phyloP scores from a whole-genome alignment of 2,797 vertebrate species.

The Labeo calbasu region DNA sequence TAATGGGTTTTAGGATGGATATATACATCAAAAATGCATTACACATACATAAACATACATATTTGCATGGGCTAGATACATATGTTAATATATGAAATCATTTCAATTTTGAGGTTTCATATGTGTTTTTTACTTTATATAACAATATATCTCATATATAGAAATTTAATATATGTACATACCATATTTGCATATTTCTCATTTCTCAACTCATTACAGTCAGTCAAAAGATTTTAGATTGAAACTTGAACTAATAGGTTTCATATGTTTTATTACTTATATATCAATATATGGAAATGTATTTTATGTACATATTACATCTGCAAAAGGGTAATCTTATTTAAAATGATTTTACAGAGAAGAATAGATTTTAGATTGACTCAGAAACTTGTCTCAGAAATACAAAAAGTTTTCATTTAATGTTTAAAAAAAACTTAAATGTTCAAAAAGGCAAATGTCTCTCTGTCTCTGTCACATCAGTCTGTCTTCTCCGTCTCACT shows the following conservation, averaged over 20 bases:
- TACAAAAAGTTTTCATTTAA: not conserved
- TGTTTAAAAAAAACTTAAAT: not conserved
- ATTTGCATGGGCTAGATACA: not conserved
- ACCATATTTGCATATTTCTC: no score
- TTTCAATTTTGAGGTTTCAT: not conserved
- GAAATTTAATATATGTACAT: no score
- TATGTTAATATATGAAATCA: not conserved
- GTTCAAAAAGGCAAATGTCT: not conserved
- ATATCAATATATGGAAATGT: not conserved
- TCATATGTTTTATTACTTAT: not conserved
- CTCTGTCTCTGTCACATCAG: no score
- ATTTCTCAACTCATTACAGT: no score
- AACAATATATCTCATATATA: not conserved
- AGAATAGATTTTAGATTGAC: not conserved
- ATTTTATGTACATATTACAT: not conserved
- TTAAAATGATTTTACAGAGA: not conserved
- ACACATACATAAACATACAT: not conserved
- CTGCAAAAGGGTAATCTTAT: not conserved
- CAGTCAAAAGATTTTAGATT: not conserved
- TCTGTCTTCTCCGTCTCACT: not conserved
- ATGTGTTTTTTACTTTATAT: not conserved
- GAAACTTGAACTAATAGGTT: not conserved
- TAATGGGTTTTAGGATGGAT: no score
- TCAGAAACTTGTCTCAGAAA: not conserved
- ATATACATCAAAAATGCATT: no score